phyloP scores from a whole-genome alignment of 2,797 vertebrate genomes.

The Cacajao melanocephalus region DNA sequence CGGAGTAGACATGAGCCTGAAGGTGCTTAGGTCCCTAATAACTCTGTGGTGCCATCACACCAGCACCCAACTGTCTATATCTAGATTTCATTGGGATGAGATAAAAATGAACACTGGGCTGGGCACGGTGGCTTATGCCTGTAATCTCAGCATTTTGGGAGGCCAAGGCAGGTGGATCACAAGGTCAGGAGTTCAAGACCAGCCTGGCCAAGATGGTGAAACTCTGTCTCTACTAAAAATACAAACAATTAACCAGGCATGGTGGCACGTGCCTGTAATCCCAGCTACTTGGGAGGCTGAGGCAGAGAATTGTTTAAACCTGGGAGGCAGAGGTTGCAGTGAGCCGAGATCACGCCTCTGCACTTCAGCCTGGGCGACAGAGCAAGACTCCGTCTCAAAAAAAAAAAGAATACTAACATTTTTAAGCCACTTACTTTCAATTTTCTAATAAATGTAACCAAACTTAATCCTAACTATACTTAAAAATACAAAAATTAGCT shows the following conservation, averaged over 20 bases:
- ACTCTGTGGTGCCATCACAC: neutral
- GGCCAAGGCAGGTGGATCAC: too few relatives aligned
- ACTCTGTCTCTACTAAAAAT: neutral
- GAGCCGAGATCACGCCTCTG: neutral
- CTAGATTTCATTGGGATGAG: neutral
- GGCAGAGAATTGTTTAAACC: neutral
- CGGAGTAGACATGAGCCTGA: neutral
- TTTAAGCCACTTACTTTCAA: neutral
- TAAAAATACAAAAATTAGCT: too few relatives aligned
- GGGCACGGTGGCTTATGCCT: too few relatives aligned
- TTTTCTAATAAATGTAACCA: conserved; percentile 1
- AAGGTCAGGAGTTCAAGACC: too few relatives aligned
- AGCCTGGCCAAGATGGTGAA: too few relatives aligned
- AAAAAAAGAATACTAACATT: too few relatives aligned
- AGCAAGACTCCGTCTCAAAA: too few relatives aligned
- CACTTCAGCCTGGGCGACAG: too few relatives aligned
- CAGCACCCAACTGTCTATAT: neutral
- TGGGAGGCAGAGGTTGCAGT: neutral
- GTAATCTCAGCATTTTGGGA: too few relatives aligned
- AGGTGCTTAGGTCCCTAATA: neutral
- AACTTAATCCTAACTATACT: neutral
- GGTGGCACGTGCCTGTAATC: neutral
- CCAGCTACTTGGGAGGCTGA: neutral
- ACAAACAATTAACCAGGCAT: neutral
- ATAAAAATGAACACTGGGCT: neutral